Evolutionary conservation across 2,797 vertebrate genomes (phyloP), one percentile per base, ranked within the genome.

Genomic region (Pseudotriccus pelzelni): DNA sequence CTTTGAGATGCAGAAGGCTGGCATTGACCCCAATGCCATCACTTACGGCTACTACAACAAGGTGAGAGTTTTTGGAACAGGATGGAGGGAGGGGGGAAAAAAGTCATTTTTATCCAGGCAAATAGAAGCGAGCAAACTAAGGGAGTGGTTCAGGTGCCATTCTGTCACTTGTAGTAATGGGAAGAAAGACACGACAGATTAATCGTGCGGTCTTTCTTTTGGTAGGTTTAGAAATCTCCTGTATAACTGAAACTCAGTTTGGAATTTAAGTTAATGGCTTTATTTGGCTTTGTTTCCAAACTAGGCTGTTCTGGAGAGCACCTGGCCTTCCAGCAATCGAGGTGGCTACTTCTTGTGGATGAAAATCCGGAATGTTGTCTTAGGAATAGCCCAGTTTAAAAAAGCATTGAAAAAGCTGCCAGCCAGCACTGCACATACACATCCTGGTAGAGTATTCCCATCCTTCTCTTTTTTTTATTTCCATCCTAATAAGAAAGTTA

Each of bases 41-140:
- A 99, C 99, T 36, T 99, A 99, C 2, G 99, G 99, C 46, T 99
- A 99, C 96, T 99, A 99, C 96, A 99, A 99, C 96, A 99, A 99
- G 98, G 99, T 99, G 90, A 90, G 66, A 90, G 3, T 15, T 67
- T 22, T 55, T 24, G 8, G 12, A 58, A 34, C 30, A 5, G 37
- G 2, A 1, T 4, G 8, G 0, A 1, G 7, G 1, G 3, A 6
- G 0, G 1, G 9, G 1, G 1, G 4, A 41, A 12, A 16, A 37
- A 37, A 37, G 37, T 12, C 12, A 10, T 10, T 84, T 84, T 83
- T 59, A 46, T 44, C 36, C 8, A 5, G 25, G 25, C 7, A 60
- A 30, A 49, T 28, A 53, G 6, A 52, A 86, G 34, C 17, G 55
- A 70, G 23, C 5, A 73, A 75, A 79, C 43, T 39, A 43, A 72